A percentile compares a stretch with the other conserved stretches of the same genome.
Evolutionary conservation across 2,113 vertebrate species (phyloP).

Genomic region (Corythoichthys intestinalis): DNA sequence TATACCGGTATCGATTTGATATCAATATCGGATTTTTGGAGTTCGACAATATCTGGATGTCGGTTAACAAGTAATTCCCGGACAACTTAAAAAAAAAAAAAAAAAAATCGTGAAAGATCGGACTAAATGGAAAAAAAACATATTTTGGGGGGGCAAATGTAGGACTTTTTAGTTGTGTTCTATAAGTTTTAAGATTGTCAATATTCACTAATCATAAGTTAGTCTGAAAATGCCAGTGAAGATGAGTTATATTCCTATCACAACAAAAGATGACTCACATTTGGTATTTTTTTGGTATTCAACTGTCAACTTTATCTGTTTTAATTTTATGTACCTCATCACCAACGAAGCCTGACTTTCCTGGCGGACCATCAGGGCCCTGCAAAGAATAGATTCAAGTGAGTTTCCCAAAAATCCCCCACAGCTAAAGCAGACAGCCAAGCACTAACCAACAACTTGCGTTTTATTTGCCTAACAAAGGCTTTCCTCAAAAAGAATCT

Average conservation of each 20-base stretch:
- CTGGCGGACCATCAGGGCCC: constrained; percentile 81
- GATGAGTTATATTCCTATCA: no score
- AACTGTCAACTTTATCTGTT: no score
- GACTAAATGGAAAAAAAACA: no score
- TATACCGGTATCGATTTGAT: no score
- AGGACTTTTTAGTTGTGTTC: neutral
- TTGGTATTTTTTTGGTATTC: neutral
- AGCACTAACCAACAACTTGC: constrained; percentile 12
- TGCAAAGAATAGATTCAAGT: constrained; percentile 52
- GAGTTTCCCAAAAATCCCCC: constrained; percentile 16
- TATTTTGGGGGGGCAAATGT: no score
- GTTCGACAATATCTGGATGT: no score
- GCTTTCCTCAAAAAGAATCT: constrained; percentile 18
- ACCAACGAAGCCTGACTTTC: constrained; percentile 81
- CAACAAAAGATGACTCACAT: no score
- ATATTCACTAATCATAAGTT: neutral
- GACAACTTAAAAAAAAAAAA: no score
- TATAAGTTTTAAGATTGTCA: neutral
- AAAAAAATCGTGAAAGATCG: no score
- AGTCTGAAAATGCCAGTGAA: neutral
- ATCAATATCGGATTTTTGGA: no score
- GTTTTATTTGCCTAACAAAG: constrained; percentile 31
- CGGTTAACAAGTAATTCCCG: no score
- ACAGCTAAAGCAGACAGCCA: constrained; percentile 24
- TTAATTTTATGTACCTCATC: constrained; percentile 75